These are phyloP conservation scores for Xestia ashworthii DNA, from an alignment of 2,888 invertebrate genomes.

Conservation along the genomic window DNA sequence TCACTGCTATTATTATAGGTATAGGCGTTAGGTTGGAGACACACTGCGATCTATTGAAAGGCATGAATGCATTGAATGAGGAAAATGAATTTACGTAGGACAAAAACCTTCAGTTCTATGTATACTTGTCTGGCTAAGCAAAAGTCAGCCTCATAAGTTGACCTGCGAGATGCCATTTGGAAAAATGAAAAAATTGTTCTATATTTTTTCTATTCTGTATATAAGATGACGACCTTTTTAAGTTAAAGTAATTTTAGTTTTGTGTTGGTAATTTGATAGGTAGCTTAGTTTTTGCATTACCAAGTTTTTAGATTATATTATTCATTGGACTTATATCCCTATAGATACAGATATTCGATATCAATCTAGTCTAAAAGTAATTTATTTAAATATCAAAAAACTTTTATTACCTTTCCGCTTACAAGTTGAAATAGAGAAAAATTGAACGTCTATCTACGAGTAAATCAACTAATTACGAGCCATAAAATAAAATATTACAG, in stretches of 20 bases:
- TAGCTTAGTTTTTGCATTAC: background rate
- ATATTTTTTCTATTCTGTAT: background rate
- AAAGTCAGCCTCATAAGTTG: too few relatives aligned
- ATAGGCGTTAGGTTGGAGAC: conserved; percentile 60
- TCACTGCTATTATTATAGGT: conserved; percentile 70
- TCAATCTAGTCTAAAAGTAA: background rate
- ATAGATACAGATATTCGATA: background rate
- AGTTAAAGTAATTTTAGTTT: background rate
- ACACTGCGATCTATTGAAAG: conserved; percentile 44
- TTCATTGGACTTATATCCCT: background rate
- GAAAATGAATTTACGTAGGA: background rate
- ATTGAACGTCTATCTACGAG: background rate
- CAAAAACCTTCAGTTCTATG: background rate
- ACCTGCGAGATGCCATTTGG: too few relatives aligned
- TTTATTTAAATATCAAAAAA: conserved; percentile 7
- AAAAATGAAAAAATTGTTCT: background rate
- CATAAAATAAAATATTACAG: conserved; percentile 18
- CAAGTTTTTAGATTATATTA: background rate
- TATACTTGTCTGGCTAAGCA: too few relatives aligned
- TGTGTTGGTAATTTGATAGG: too few relatives aligned
- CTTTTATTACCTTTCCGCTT: conserved; percentile 1
- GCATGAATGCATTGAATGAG: background rate
- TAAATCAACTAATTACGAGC: background rate
- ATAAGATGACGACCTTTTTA: too few relatives aligned
- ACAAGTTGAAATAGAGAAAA: conserved; percentile 1